A percentile compares a stretch with the other conserved stretches of the same genome.
Conservation (phyloP, 2,797 vertebrate species). For the Thripadectes ignobilis region DNA sequence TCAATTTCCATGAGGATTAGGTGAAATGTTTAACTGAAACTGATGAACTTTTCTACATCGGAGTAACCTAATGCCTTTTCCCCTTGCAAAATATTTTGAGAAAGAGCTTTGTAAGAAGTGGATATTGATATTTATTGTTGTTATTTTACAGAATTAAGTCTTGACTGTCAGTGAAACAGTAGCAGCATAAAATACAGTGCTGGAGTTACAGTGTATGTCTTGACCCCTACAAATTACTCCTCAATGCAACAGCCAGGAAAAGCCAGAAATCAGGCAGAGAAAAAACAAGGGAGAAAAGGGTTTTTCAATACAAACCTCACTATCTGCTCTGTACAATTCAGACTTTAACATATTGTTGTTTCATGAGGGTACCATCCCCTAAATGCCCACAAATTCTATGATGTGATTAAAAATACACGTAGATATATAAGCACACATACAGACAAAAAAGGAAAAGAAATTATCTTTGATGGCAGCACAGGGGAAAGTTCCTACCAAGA, state of each 20-base stretch:
- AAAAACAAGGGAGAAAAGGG: neutral
- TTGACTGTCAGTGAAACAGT: neutral
- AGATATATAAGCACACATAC: rapidly evolving
- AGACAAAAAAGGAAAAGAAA: neutral
- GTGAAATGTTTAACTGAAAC: neutral
- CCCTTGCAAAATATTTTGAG: neutral
- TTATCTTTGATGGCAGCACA: neutral
- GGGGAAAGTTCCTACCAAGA: neutral
- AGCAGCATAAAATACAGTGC: neutral
- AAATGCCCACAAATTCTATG: neutral
- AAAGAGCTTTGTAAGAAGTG: neutral
- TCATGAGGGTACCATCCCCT: neutral
- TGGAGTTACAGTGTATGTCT: neutral
- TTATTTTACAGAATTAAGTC: neutral
- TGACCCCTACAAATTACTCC: slow-evolving; percentile 36
- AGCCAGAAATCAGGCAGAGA: neutral
- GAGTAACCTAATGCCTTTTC: neutral
- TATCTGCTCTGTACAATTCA: neutral
- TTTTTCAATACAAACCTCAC: neutral
- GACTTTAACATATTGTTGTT: neutral
- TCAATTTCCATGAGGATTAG: rapidly evolving
- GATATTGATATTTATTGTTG: neutral
- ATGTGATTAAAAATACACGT: neutral
- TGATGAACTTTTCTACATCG: neutral
- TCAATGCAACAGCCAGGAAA: neutral